phyloP scores from a whole-genome alignment of 2,797 vertebrate genomes.

The Florisuga fusca region DNA sequence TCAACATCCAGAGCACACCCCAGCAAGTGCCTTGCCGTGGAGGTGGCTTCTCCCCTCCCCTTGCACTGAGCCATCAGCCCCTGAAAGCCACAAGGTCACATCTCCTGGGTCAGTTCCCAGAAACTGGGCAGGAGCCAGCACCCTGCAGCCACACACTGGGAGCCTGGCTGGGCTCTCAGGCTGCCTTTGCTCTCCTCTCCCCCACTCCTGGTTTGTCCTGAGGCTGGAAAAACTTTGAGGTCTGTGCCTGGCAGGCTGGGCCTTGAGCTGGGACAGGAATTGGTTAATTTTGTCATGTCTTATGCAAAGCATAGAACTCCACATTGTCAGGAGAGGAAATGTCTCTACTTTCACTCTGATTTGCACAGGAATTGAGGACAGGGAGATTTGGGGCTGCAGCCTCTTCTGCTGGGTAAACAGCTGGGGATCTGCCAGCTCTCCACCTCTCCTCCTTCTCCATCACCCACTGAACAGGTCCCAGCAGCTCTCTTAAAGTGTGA shows the following conservation, averaged over 20 bases:
- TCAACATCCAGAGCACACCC: not conserved
- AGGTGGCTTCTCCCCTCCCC: not conserved
- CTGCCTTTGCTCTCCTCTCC: not conserved
- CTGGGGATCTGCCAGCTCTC: not conserved
- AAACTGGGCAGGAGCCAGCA: not conserved
- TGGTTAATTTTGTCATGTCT: not conserved
- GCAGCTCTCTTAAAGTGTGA: not conserved
- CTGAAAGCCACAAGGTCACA: rapidly evolving
- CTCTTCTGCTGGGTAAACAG: not conserved
- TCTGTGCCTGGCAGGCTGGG: not conserved
- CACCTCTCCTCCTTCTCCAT: not conserved
- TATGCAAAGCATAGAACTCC: not conserved
- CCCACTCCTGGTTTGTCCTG: not conserved
- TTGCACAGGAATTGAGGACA: not conserved
- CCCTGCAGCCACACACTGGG: rapidly evolving
- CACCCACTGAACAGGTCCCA: rapidly evolving
- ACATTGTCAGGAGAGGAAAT: not conserved
- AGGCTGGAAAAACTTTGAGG: not conserved
- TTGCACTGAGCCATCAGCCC: rapidly evolving
- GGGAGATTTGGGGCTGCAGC: not conserved
- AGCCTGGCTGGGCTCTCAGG: rapidly evolving
- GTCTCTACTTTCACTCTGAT: not conserved
- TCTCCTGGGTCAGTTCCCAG: rapidly evolving
- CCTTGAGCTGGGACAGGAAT: not conserved
- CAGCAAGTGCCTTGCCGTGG: not conserved